Evolutionary conservation across 2,113 vertebrate species (phyloP), one percentile per base, ranked within the genome.

Genomic region (Phyllostomus hastatus): DNA sequence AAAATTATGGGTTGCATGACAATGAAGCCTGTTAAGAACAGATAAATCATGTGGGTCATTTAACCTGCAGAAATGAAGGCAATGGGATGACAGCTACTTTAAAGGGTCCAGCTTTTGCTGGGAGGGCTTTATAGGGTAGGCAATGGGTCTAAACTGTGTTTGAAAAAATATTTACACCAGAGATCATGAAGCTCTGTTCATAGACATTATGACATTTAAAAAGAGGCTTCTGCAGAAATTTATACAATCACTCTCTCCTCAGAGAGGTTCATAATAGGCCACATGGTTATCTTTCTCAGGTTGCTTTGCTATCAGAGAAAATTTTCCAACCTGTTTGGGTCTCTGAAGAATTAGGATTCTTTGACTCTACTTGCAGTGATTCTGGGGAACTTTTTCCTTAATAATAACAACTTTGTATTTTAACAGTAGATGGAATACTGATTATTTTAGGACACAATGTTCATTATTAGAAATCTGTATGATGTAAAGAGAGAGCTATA

Each of bases 21-120:
- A 43, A 66, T 43, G 72, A 79, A 83, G 7, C 20, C 46, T 17
- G 43, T 41, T 46, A 66, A 88, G 6, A 81, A 88, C 66, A 17
- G 20, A 61, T 50, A 73, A 57, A 66, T n/a, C 46, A 57, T 46
- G n/a, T 48, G 4, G 33, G 24, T 67, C 35, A 26, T 80, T 97
- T 79, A 95, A 54, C 91, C 26, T 79, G 52, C 76, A 94, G 64
- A 93, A 93, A 31, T 81, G 15, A 92, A 90, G 26, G 20, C 67
- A 85, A 81, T 50, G 2, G 31, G 26, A 79, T 79, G 35, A 81
- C 2, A 10, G 38, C 26, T 92, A 70, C 75, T 83, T 75, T 35
- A 64, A 76, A 79, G 7, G 17, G 8, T 9, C 14, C 10, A 66
- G 12, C 1, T 90, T 90, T 84, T 61, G 22, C 33, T 26, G 4